Evolutionary conservation across 1,140 invertebrate genomes (phyloP).

Genomic region (Rhizoglyphus robini): DNA sequence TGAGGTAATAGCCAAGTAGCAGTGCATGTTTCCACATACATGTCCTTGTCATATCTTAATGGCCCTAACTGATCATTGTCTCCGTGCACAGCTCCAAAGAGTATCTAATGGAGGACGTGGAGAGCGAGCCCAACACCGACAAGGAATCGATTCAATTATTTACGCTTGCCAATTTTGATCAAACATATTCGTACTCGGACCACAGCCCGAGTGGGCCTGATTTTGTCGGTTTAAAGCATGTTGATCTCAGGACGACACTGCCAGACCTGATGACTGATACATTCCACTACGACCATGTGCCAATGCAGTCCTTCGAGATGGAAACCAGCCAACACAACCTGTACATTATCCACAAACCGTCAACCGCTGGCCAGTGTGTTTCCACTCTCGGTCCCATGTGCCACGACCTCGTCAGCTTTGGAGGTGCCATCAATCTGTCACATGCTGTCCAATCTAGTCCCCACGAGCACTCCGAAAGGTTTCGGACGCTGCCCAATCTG

Average conservation of each 20-base stretch:
- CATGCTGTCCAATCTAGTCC: not conserved
- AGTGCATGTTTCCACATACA: no score
- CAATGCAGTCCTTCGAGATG: not conserved
- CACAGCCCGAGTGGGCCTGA: not conserved
- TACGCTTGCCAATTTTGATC: conserved; percentile 11
- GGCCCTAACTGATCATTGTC: not conserved
- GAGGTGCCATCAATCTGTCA: not conserved
- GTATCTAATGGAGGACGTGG: not conserved
- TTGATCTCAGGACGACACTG: not conserved
- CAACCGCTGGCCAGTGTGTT: no score
- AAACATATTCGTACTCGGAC: not conserved
- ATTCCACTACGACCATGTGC: not conserved
- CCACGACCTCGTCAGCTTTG: not conserved
- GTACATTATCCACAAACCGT: not conserved
- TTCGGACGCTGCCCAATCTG: not conserved
- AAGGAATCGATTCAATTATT: conserved; percentile 4
- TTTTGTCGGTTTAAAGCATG: not conserved
- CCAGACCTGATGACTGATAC: conserved; percentile 12
- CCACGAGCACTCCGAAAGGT: not conserved
- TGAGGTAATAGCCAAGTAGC: not conserved
- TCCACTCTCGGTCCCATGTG: no score
- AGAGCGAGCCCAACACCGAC: not conserved
- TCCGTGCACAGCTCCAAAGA: not conserved
- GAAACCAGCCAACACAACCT: not conserved
- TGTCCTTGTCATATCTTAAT: not conserved